These are phyloP conservation scores for Eurosta solidaginis DNA, from an alignment of 1,140 invertebrate genomes.

Conservation along the genomic window DNA sequence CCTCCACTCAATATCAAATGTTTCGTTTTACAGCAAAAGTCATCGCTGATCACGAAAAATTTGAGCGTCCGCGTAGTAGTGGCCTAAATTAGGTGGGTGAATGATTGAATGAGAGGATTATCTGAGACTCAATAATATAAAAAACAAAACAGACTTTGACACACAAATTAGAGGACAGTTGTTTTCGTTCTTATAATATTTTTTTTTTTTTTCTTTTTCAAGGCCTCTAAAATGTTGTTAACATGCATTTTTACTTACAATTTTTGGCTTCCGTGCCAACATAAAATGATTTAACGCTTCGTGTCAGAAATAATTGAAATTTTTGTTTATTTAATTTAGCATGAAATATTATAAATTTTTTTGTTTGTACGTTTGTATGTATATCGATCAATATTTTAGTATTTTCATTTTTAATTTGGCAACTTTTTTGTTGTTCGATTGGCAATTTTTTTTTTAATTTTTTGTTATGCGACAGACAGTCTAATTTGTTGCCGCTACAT, in stretches of 20 bases:
- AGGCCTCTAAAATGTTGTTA: neutral
- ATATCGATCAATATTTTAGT: neutral
- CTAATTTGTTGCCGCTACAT: conserved; percentile 1
- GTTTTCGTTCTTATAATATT: neutral
- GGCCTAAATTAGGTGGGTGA: neutral
- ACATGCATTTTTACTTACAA: neutral
- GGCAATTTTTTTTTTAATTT: neutral
- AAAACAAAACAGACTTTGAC: neutral
- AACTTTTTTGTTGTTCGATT: neutral
- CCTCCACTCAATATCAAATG: too few species aligned
- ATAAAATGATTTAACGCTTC: neutral
- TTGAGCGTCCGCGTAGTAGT: too few species aligned
- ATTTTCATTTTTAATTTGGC: neutral
- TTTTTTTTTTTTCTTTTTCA: neutral
- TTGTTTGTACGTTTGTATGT: neutral
- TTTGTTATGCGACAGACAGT: conserved; percentile 8
- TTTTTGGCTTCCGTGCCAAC: neutral
- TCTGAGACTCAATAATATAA: neutral
- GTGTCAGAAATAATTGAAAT: neutral
- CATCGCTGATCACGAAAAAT: too few species aligned
- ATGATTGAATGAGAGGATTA: neutral
- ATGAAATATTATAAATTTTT: neutral
- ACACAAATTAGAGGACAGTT: neutral
- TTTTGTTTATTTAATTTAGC: neutral
- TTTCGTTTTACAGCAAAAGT: too few species aligned